Evolutionary conservation across 2,797 vertebrate genomes (phyloP), one percentile per base, ranked within the genome.

Genomic region (Potorous gilbertii): DNA sequence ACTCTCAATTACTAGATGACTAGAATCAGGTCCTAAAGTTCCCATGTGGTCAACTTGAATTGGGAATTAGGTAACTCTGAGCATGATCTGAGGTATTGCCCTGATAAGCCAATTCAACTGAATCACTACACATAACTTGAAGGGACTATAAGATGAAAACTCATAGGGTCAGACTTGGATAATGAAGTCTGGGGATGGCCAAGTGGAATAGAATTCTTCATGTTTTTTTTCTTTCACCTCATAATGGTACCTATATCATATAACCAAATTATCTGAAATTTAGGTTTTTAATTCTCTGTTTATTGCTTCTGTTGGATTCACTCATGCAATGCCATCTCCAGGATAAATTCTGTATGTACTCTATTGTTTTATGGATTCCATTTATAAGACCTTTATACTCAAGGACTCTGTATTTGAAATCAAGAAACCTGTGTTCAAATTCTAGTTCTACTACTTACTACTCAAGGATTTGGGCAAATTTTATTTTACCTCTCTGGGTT

Each of bases 241-340:
- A 46, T 81, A 81, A 46, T 81, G 40, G 74, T 81, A 81, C 0
- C 2, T 24, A 81, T 40, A 46, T 1, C 74, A 46, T 46, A 81
- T 81, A 81, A 81, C 21, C 2, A 81, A 81, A 24, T 81, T 81
- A 81, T 40, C 18, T 81, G n/a, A 2, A 81, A 81, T 81, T 81
- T 40, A 21, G 5, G 21, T 81, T 40, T 27, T 81, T 94, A 57
- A 90, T 92, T 96, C 95, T 95, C 54, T 94, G 66, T 93, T 93
- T 27, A 56, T 0, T 31, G 5, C 89, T 94, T 46, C 31, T 54
- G 21, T 13, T 95, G 66, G 94, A 92, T 40, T 89, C 93, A 91
- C 46, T 89, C 92, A 91, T 14, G 55, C 11, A 92, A 57, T 54
- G 46, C 54, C 81, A 59, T 94, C 55, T 93, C 29, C 91, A 96